Evolutionary conservation across 2,113 vertebrate species (phyloP), one percentile per base, ranked within the genome.

Genomic region (Paramisgurnus dabryanus): DNA sequence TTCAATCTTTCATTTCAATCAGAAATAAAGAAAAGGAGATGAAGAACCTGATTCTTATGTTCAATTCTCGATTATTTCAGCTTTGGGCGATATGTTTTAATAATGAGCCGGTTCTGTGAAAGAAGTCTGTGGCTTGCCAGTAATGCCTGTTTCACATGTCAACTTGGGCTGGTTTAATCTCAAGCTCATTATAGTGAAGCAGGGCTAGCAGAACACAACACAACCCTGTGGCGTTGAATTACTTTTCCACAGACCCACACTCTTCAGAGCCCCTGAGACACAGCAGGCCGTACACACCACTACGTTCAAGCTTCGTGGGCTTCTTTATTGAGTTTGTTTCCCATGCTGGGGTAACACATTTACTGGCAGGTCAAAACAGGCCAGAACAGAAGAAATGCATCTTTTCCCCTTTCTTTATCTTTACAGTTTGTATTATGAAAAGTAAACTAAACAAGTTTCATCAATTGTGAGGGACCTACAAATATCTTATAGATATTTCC

Each of bases 51-150:
- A 88, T 69, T 75, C 80, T 85, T 82, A 85, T 85, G 87, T 87
- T 87, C 81, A 81, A 80, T 87, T 87, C 91, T 89, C 89, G 85
- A 87, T 91, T 87, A 90, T 91, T 91, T 89, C 89, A 79, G 89
- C 91, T 93, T 83, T 88, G 86, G 89, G 92, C 89, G 83, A 90
- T 88, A 92, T 93, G 90, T 92, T 93, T 93, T 92, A 93, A 92
- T 93, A 91, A 93, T 92, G 91, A 92, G 88, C 85, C 84, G 85
- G 85, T 87, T 91, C 88, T 90, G 80, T 81, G 82, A 88, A 87
- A 86, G 85, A 87, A 86, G 86, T 87, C 80, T 86, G 81, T 84
- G 82, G 87, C 89, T 90, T 89, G 87, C 88, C 87, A 90, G 84
- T 86, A 89, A 92, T 91, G 86, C 87, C 82, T 93, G 91, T 91